Evolutionary conservation across 2,888 invertebrate genomes (phyloP).

Genomic region (Alviniconcha strummeri): DNA sequence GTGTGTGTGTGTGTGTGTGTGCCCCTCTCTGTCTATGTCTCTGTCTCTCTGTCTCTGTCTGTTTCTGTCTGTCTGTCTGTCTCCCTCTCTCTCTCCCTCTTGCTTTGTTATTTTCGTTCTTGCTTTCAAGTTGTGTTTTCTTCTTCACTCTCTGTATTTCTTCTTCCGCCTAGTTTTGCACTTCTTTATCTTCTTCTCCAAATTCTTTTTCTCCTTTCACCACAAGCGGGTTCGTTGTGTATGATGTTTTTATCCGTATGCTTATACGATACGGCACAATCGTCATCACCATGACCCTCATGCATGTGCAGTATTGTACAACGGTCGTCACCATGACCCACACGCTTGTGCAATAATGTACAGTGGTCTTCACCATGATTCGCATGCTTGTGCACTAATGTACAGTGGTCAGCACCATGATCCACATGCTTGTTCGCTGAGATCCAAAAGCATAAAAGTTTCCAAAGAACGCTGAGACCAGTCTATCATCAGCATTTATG

Average conservation of each 20-base stretch:
- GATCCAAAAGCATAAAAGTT: no score
- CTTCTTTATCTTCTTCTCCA: not conserved
- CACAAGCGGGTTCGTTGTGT: not conserved
- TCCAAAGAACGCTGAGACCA: not conserved
- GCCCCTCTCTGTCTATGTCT: no score
- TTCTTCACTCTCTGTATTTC: not conserved
- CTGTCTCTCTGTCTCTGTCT: constrained; percentile 5
- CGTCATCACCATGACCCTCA: no score
- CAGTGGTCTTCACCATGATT: no score
- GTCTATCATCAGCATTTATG: not conserved
- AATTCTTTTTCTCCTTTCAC: not conserved
- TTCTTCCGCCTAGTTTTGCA: not conserved
- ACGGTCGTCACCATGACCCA: no score
- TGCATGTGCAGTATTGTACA: no score
- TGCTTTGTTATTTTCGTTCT: not conserved
- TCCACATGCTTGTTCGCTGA: no score
- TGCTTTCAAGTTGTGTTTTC: not conserved
- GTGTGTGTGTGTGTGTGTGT: no score
- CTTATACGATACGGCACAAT: not conserved
- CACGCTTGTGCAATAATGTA: no score
- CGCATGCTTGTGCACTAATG: no score
- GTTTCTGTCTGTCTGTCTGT: constrained; percentile 9
- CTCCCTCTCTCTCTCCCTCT: not conserved
- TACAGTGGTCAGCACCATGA: no score
- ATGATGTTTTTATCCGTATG: not conserved